phyloP scores from a whole-genome alignment of 1,140 invertebrate genomes.

The Ceratina calcarata region DNA sequence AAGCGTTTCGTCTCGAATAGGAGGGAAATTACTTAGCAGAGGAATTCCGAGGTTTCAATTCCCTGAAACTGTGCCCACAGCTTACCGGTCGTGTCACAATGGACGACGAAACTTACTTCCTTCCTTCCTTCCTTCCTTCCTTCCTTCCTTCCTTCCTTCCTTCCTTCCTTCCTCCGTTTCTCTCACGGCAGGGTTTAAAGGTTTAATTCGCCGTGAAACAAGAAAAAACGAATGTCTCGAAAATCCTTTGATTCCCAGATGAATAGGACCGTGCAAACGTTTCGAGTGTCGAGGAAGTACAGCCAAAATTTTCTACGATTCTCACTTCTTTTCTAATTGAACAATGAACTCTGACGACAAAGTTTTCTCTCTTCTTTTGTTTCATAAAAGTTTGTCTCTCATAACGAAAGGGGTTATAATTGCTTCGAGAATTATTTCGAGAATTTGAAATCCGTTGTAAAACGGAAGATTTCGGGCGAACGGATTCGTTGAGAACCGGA shows the following conservation, averaged over 20 bases:
- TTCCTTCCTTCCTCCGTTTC: background rate
- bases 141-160: background rate
- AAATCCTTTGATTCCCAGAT: background rate
- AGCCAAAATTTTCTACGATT: too few relatives aligned
- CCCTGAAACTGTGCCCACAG: background rate
- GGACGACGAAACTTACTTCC: too few relatives aligned
- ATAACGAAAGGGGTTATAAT: background rate
- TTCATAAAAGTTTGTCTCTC: too few relatives aligned
- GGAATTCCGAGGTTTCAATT: constrained; percentile 8
- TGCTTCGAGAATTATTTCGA: background rate
- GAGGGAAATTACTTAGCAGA: background rate
- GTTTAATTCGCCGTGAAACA: constrained; percentile 21
- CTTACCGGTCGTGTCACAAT: too few relatives aligned
- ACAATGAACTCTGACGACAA: too few relatives aligned
- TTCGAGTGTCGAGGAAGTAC: background rate
- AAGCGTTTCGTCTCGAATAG: background rate
- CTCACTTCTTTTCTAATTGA: background rate
- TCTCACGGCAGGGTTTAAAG: background rate
- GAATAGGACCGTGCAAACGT: background rate
- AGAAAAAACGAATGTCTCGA: background rate
- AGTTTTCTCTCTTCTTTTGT: too few relatives aligned
- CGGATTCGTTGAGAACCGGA: background rate
- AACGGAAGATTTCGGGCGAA: constrained; percentile 10
- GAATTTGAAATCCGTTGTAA: background rate
- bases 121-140: background rate